Percentiles rank a stretch among this genome's conserved stretches.
Conservation (phyloP, 1,140 invertebrate genomes). For the Drosophila jambulina region DNA sequence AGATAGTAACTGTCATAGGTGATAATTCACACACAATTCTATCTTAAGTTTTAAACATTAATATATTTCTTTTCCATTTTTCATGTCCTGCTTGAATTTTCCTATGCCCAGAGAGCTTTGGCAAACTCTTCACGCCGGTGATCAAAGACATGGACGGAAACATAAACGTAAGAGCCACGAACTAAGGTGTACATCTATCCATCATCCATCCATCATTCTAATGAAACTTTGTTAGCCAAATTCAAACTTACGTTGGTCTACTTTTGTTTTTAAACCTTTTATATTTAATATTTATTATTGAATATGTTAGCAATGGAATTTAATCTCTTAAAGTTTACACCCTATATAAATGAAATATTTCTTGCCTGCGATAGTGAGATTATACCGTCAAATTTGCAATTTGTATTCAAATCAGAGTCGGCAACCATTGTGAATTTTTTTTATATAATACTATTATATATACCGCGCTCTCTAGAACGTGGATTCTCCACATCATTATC, state of each 20-base stretch:
- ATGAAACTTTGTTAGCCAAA: background rate
- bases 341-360: background rate
- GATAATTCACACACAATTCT: constrained; percentile 33
- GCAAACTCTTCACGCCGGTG: constrained; percentile 90
- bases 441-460: background rate
- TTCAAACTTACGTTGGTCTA: background rate
- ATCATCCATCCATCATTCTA: background rate
- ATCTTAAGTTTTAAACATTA: background rate
- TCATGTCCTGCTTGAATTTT: background rate
- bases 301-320: background rate
- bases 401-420: background rate
- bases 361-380: background rate
- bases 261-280: too few relatives aligned
- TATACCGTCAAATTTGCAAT: background rate
- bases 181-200: background rate
- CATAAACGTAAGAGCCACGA: constrained; percentile 87
- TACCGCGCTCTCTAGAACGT: background rate
- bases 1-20: constrained; percentile 88
- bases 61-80: background rate
- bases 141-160: constrained; percentile 91
- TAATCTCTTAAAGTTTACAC: background rate
- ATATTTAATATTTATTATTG: background rate
- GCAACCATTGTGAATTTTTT: background rate
- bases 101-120: constrained; percentile 87
- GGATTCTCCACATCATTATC: background rate